A percentile compares a stretch with the other conserved stretches of the same genome.
Evolutionary conservation across 2,797 vertebrate species (phyloP).

Genomic region (Channallabes apus): DNA sequence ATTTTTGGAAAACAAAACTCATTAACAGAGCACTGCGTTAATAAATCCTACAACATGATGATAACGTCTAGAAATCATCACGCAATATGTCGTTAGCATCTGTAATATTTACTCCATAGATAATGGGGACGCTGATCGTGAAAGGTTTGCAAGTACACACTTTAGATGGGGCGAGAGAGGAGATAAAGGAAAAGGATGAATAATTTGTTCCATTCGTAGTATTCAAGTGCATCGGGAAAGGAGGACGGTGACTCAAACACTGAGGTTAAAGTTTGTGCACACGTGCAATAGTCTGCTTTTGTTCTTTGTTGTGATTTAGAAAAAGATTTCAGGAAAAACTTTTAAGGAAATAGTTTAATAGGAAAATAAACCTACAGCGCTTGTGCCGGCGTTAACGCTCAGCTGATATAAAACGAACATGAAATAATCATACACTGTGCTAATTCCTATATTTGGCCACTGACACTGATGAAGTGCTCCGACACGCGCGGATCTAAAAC

Average conservation of each 20-base stretch:
- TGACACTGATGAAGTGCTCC: slow-evolving; percentile 38
- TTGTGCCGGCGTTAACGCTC: background rate
- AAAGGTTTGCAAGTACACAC: background rate
- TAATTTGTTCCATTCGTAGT: too few species aligned
- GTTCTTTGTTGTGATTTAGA: background rate
- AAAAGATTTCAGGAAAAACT: background rate
- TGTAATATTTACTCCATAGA: background rate
- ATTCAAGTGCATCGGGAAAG: background rate
- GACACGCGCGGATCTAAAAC: slow-evolving; percentile 54
- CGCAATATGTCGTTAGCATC: background rate
- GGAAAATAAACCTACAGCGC: background rate
- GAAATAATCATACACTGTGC: slow-evolving; percentile 13
- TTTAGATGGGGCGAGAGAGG: background rate
- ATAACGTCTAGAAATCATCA: too few species aligned
- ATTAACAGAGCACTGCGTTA: too few species aligned
- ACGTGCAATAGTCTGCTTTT: background rate
- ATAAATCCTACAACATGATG: too few species aligned
- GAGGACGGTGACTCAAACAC: background rate
- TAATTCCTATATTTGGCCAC: slow-evolving; percentile 44
- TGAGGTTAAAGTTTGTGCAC: background rate
- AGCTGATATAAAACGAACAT: background rate
- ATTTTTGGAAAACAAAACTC: too few species aligned
- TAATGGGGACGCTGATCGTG: background rate
- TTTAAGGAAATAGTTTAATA: background rate
- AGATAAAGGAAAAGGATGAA: background rate